Evolutionary conservation across 2,797 vertebrate species (phyloP).

Genomic region (Phrynocephalus vlangalii): DNA sequence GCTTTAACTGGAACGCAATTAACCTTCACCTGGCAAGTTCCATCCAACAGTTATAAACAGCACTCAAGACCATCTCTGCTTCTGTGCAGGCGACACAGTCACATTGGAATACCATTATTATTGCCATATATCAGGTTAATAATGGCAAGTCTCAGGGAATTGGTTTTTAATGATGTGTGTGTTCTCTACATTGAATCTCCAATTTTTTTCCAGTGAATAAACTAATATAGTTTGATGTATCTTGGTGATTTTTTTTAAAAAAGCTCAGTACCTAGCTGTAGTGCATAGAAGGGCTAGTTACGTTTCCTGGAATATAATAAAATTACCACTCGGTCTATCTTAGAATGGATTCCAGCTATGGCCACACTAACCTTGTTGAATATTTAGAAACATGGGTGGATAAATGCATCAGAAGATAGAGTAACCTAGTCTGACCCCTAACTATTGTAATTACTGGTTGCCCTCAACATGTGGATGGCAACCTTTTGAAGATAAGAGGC

Average conservation of each 20-base stretch:
- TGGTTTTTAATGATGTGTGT: conserved; percentile 24
- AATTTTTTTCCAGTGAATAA: not conserved
- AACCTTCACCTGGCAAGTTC: conserved; percentile 87
- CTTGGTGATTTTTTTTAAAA: not conserved
- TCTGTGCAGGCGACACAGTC: conserved; percentile 77
- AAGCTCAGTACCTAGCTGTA: not conserved
- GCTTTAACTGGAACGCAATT: conserved; percentile 82
- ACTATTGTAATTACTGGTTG: too few relatives aligned
- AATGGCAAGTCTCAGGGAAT: conserved; percentile 15
- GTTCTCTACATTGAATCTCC: conserved; percentile 46
- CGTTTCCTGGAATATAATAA: not conserved
- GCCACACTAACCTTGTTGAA: too few relatives aligned
- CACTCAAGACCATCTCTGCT: conserved; percentile 78
- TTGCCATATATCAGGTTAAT: conserved; percentile 53
- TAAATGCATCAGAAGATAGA: too few relatives aligned
- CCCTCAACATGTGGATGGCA: too few relatives aligned
- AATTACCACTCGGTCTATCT: not conserved
- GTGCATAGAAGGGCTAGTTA: not conserved
- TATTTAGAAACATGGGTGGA: too few relatives aligned
- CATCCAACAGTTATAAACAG: conserved; percentile 82
- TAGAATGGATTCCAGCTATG: too few relatives aligned
- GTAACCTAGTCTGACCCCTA: too few relatives aligned
- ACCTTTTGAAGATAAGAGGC: too few relatives aligned
- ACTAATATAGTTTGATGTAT: conserved; percentile 20
- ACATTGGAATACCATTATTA: conserved; percentile 72